Base-by-base conservation (phyloP, 2,113 vertebrate species). In the Dunckerocampus dactyliophorus region DNA sequence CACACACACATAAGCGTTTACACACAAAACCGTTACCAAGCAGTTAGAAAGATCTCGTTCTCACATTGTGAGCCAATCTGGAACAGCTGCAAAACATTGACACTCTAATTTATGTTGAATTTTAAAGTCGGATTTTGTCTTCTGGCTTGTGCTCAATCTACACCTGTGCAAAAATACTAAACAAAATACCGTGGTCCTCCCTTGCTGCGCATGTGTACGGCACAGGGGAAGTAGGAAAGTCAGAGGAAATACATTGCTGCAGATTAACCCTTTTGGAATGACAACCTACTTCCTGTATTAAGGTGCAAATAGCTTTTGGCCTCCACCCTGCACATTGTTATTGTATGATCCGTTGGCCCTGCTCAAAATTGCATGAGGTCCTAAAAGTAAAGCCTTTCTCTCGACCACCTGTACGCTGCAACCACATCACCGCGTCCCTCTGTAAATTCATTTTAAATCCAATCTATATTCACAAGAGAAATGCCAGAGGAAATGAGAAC, bases 401-500 rank as follows among this genome's bases (percentile, higher is more conserved):
- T 55, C 47, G 59, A 53, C 53, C 82, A 83, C 82, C 75, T 84
- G 84, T 73, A 77, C 79, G 76, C 69, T 22, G 1, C 21, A 8
- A 20, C 55, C 62, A 20, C 42, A 62, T 60, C 22, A n/a, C 42
- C 19, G 8, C 31, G 55, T 37, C 42, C 51, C 53, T 31, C 46
- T 3, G 43, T 47, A 59, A 61, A 59, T 72, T 74, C 66, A 81
- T 76, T 70, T 76, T 59, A 74, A 69, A 34, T 70, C 59, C 80
- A 77, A 84, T 88, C 72, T 85, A 80, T 46, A 84, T 86, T 72
- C 82, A 83, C 73, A 65, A 68, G 34, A 50, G 60, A 84, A 83
- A 82, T 65, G 66, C 62, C 78, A 77, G 15, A 50, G 34, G 54
- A 53, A 65, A 60, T 45, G 59, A 43, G 22, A 54, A 54, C n/a